These are phyloP conservation scores for Pemphigus obesinymphae DNA, from an alignment of 1,140 invertebrate genomes.

Conservation along the genomic window DNA sequence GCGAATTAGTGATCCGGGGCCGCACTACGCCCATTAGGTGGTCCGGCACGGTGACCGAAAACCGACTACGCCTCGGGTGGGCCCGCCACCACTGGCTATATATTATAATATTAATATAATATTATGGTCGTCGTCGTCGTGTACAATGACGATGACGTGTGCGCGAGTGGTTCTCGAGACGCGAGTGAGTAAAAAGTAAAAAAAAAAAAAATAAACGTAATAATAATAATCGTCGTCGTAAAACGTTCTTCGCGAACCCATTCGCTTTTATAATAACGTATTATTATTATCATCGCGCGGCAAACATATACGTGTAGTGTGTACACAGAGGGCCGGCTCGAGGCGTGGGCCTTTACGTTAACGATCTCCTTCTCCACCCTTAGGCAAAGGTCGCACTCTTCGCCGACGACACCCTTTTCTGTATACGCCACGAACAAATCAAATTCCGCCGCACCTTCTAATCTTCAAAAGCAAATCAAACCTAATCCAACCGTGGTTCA, in stretches of 20 bases:
- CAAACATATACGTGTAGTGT: too few relatives aligned
- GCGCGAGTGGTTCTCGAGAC: too few relatives aligned
- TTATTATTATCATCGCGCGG: too few relatives aligned
- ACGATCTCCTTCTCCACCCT: too few relatives aligned
- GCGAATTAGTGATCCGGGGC: slow-evolving; percentile 17
- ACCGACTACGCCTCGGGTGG: not conserved
- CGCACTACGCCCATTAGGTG: slow-evolving; percentile 6
- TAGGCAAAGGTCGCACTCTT: too few relatives aligned
- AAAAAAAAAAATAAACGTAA: not conserved
- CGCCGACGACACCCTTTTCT: too few relatives aligned
- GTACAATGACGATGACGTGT: not conserved
- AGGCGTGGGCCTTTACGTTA: too few relatives aligned
- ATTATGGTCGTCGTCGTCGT: not conserved
- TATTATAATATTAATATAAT: not conserved
- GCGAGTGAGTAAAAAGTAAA: not conserved
- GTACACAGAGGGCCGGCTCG: too few relatives aligned
- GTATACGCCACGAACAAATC: too few relatives aligned
- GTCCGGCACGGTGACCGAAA: not conserved
- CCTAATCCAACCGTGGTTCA: too few relatives aligned
- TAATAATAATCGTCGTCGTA: not conserved
- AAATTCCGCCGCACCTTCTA: too few relatives aligned
- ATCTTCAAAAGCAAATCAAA: too few relatives aligned
- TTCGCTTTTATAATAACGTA: slow-evolving; percentile 4
- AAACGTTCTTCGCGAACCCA: not conserved
- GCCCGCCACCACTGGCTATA: not conserved